These are phyloP conservation scores for Lordiphosa mommai DNA, from an alignment of 1,140 invertebrate genomes.

Conservation along the genomic window DNA sequence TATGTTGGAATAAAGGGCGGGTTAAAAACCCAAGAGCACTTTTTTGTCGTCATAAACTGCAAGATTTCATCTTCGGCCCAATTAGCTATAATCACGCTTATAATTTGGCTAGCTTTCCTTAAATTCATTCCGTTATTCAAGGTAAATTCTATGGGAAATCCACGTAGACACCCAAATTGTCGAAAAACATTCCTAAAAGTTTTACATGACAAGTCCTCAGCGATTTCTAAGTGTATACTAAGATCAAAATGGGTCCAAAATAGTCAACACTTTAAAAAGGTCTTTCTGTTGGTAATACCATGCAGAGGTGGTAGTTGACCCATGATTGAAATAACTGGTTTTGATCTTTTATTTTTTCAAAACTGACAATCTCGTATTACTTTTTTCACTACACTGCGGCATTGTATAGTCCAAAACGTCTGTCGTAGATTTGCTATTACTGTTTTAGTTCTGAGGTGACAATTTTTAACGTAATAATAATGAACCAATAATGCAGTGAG, in stretches of 20 bases:
- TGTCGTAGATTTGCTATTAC: conserved; percentile 47
- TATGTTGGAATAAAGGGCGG: too few species aligned
- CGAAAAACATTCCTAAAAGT: conserved; percentile 72
- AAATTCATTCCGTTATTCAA: conserved; percentile 80
- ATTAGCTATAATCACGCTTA: conserved; percentile 9
- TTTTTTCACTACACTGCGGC: conserved; percentile 21
- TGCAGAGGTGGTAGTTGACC: conserved; percentile 27
- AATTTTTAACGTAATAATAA: conserved; percentile 19
- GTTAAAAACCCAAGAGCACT: too few species aligned
- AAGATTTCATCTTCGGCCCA: conserved; percentile 21
- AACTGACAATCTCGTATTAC: conserved; percentile 1
- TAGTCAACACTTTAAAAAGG: conserved; percentile 44
- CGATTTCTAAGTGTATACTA: conserved; percentile 79
- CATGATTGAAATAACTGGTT: conserved; percentile 29
- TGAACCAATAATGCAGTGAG: conserved; percentile 9
- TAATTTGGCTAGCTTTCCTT: conserved; percentile 47
- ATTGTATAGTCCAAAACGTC: conserved; percentile 33
- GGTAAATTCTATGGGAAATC: conserved; percentile 6
- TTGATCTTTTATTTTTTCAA: conserved; percentile 6
- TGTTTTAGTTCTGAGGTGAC: conserved; percentile 31
- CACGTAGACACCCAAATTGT: conserved; percentile 66
- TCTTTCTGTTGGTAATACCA: conserved; percentile 33
- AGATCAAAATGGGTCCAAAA: conserved; percentile 59
- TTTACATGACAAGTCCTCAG: conserved; percentile 63
- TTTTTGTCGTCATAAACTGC: conserved; percentile 5